These are phyloP conservation scores for Platyura marginata DNA, from an alignment of 1,140 invertebrate genomes.

Conservation along the genomic window DNA sequence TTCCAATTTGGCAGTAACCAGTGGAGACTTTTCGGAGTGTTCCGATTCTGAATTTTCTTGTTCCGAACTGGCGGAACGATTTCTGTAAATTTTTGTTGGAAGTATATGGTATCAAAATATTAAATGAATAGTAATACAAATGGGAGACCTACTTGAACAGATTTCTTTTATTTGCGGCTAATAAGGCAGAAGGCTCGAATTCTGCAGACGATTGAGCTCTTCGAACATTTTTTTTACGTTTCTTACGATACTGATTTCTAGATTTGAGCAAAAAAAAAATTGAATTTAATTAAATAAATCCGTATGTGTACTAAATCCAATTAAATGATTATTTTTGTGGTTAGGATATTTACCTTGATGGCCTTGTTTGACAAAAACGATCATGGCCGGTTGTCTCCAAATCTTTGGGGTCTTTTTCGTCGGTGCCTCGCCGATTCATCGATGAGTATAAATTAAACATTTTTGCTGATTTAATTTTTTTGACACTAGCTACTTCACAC, in stretches of 20 bases:
- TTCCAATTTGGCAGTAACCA: constrained; percentile 37
- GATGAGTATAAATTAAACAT: constrained; percentile 65
- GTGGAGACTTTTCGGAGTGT: constrained; percentile 31
- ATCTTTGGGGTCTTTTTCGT: constrained; percentile 35
- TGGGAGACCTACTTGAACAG: constrained; percentile 12
- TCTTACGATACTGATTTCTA: constrained; percentile 29
- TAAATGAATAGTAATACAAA: background rate
- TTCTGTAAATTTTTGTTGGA: constrained; percentile 14
- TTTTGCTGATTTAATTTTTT: constrained; percentile 21
- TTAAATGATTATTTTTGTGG: background rate
- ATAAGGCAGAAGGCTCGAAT: constrained; percentile 41
- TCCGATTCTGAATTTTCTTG: constrained; percentile 28
- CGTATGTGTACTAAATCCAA: no score
- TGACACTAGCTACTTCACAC: constrained; percentile 23
- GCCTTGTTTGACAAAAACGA: constrained; percentile 46
- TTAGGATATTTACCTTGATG: constrained; percentile 26
- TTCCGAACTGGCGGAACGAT: constrained; percentile 35
- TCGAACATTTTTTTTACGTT: constrained; percentile 31
- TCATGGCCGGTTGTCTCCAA: constrained; percentile 52
- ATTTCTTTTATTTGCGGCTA: constrained; percentile 36
- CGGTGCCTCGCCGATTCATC: constrained; percentile 40
- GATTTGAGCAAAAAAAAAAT: background rate
- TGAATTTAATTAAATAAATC: no score
- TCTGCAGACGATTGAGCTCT: constrained; percentile 56
- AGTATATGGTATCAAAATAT: no score